These are phyloP conservation scores for Chymomyza procnemis DNA, from an alignment of 2,888 invertebrate species.

Conservation along the genomic window DNA sequence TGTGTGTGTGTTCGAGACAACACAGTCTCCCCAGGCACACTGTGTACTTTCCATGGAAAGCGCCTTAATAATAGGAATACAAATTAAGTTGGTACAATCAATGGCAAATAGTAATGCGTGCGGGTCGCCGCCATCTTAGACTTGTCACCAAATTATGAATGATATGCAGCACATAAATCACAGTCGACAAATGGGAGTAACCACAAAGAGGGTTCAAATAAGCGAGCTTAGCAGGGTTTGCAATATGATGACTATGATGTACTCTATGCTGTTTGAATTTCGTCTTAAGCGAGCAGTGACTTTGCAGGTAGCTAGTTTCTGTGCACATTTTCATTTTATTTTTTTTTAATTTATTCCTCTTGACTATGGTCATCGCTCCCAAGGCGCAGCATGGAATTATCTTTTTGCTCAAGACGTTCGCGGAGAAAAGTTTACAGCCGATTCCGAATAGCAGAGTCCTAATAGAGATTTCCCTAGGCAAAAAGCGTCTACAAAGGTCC, in stretches of 20 bases:
- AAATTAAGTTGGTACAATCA: slow-evolving; percentile 60
- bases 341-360: too few species aligned
- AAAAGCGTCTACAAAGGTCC: too few species aligned
- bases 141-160: slow-evolving; percentile 72
- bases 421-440: too few species aligned
- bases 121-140: slow-evolving; percentile 53
- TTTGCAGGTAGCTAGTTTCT: too few species aligned
- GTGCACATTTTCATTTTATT: too few species aligned
- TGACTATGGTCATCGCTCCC: too few species aligned
- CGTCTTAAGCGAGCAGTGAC: slow-evolving; percentile 27
- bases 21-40: background rate
- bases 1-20: background rate
- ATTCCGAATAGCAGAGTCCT: too few species aligned
- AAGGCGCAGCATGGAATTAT: too few species aligned
- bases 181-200: slow-evolving; percentile 59
- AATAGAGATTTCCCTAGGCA: too few species aligned
- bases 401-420: too few species aligned
- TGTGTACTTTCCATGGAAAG: slow-evolving; percentile 46
- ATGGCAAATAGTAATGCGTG: slow-evolving; percentile 30
- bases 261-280: slow-evolving; percentile 25
- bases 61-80: slow-evolving; percentile 59
- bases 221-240: too few species aligned
- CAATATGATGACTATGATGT: too few species aligned
- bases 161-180: slow-evolving; percentile 69
- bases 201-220: slow-evolving; percentile 18